Percentiles rank a stretch among this genome's conserved stretches.
Conservation (phyloP, 2,797 vertebrate species). For the Lacerta bilineata region DNA sequence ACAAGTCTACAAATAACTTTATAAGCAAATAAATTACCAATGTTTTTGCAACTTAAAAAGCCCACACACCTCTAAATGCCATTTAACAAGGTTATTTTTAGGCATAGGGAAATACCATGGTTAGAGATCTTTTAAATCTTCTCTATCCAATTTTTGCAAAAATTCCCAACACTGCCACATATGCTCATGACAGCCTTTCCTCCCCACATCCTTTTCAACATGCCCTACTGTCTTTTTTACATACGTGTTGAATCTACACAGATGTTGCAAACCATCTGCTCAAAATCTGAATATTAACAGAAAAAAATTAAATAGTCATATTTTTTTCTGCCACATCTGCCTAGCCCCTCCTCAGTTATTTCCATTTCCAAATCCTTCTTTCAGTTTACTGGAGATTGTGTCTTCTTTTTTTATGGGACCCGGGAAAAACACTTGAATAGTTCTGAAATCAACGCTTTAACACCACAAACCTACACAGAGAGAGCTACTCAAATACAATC, state of each 20-base stretch:
- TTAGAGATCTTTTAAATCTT: not conserved
- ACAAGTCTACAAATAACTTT: not conserved
- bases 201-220: not conserved
- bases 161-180: not conserved
- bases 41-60: not conserved
- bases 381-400: not conserved
- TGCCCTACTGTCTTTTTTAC: not conserved
- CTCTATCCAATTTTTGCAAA: not conserved
- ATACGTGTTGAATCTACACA: not conserved
- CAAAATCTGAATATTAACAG: not conserved
- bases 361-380: not conserved
- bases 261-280: not conserved
- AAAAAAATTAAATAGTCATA: not conserved
- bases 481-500: not conserved
- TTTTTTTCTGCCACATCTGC: not conserved
- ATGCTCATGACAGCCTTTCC: not conserved
- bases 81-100: constrained; percentile 1
- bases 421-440: not conserved
- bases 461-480: not conserved
- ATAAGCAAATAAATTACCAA: not conserved
- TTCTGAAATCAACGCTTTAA: constrained; percentile 5
- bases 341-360: not conserved
- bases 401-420: not conserved
- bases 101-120: not conserved
- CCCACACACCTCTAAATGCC: not conserved